Base-by-base conservation (phyloP, 2,113 vertebrate genomes). In the Rhea pennata region DNA sequence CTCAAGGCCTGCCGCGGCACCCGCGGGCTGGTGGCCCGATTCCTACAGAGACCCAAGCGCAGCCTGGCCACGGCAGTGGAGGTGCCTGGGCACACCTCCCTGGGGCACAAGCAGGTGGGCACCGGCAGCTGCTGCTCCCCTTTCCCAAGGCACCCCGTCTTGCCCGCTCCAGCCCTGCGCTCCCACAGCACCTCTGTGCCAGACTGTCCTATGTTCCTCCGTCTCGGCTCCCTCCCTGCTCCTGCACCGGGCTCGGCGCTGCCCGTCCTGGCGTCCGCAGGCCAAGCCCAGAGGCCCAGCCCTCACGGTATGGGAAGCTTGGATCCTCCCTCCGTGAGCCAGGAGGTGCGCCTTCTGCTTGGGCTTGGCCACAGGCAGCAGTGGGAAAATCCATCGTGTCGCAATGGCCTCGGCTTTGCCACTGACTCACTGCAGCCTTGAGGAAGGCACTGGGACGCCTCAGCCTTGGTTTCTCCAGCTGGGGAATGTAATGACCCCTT, bases 11-110 rank as follows among this genome's bases (percentile, higher is more conserved):
- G 98, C 79, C 93, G 98, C 36, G 96, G 97, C 36, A 98, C 98
- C 72, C 98, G 99, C 0, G 98, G 98, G 81, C 97, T 99, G 86
- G 98, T 99, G 97, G 98, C 99, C 91, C 98, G 99, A 87, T 99
- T 99, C 96, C 97, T 99, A 89, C 99, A 99, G 95, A 98, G 99
- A 72, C 99, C 99, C 88, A 99, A 98, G 88, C 98, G 98, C 83
- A 98, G 98, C 95, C 95, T 97, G 7, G 95, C 97, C 24, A 51
- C 66, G 8, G 95, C 98, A 20, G 16, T 76, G 3, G 99, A 99
- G 54, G 96, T 95, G 79, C 82, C 95, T 10, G 98, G 98, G 73
- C 98, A 74, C 93, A 94, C 96, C 67, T 95, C 95, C 36, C 99
- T 98, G 13, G 98, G 98, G 13, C 97, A 98, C 53, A 99, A 99